These are phyloP conservation scores for Macrotis lagotis DNA, from an alignment of 2,113 vertebrate genomes.

Conservation along the genomic window DNA sequence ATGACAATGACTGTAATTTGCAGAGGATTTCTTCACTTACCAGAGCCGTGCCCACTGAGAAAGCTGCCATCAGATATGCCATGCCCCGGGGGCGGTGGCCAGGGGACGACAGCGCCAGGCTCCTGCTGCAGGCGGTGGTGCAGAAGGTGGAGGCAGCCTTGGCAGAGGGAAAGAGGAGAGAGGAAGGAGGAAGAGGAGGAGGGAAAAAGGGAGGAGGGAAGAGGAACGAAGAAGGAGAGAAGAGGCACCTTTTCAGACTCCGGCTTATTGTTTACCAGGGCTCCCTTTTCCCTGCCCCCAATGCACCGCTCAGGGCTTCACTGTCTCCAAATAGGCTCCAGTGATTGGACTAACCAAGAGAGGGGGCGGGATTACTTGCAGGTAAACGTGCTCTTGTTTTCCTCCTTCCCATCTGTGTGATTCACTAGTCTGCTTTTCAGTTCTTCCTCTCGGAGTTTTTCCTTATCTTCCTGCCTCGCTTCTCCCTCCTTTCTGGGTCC, in stretches of 20 bases:
- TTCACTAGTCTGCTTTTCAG: background rate
- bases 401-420: conserved; percentile 25
- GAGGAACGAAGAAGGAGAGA: background rate
- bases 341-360: conserved; percentile 51
- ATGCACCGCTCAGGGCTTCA: conserved; percentile 14
- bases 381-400: conserved; percentile 80
- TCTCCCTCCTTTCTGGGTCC: background rate
- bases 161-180: background rate
- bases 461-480: background rate
- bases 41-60: conserved; percentile 82
- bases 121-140: conserved; percentile 33
- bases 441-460: background rate
- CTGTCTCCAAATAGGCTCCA: background rate
- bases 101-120: background rate
- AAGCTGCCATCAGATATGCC: conserved; percentile 87
- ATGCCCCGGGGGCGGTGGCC: conserved; percentile 77
- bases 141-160: conserved; percentile 10
- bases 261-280: background rate
- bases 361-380: conserved; percentile 57
- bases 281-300: background rate
- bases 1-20: background rate
- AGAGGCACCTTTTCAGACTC: background rate
- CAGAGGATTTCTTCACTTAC: conserved; percentile 76
- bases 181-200: background rate
- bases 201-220: background rate